Conservation (phyloP, 2,888 invertebrate genomes). For the Eupeodes luniger region DNA sequence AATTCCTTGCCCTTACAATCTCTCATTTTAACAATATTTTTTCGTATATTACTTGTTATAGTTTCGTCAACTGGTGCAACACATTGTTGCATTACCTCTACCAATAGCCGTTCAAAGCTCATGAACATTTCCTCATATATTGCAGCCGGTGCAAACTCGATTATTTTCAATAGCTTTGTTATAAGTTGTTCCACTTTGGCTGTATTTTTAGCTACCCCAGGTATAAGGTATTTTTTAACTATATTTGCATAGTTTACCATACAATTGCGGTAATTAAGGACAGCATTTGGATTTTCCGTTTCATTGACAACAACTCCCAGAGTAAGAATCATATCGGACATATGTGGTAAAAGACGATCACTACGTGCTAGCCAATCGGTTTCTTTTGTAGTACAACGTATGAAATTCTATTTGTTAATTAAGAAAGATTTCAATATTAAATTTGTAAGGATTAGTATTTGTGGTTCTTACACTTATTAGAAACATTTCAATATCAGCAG, state of each 20-base stretch:
- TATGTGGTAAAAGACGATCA: constrained; percentile 78
- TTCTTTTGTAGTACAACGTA: constrained; percentile 81
- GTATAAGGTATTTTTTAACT: constrained; percentile 78
- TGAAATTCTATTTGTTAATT: constrained; percentile 77
- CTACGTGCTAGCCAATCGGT: constrained; percentile 80
- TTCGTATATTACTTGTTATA: constrained; percentile 74
- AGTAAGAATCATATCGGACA: constrained; percentile 79
- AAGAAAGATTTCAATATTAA: neutral
- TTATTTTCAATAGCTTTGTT: constrained; percentile 79
- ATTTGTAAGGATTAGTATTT: neutral
- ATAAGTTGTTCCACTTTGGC: constrained; percentile 78
- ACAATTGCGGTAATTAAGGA: constrained; percentile 79
- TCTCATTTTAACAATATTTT: constrained; percentile 78
- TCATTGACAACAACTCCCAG: constrained; percentile 79
- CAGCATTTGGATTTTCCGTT: constrained; percentile 78
- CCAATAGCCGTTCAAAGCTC: constrained; percentile 78
- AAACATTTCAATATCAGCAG: constrained; percentile 79
- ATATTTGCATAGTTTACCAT: constrained; percentile 80
- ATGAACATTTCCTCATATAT: constrained; percentile 80
- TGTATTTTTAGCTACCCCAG: constrained; percentile 77
- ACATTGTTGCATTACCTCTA: constrained; percentile 78
- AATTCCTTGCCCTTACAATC: constrained; percentile 79
- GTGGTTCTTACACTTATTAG: constrained; percentile 78
- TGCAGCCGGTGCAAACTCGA: constrained; percentile 77
- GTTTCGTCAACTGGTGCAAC: constrained; percentile 76